Evolutionary conservation across 1,140 invertebrate species (phyloP).

Genomic region (Subanguina moxae): DNA sequence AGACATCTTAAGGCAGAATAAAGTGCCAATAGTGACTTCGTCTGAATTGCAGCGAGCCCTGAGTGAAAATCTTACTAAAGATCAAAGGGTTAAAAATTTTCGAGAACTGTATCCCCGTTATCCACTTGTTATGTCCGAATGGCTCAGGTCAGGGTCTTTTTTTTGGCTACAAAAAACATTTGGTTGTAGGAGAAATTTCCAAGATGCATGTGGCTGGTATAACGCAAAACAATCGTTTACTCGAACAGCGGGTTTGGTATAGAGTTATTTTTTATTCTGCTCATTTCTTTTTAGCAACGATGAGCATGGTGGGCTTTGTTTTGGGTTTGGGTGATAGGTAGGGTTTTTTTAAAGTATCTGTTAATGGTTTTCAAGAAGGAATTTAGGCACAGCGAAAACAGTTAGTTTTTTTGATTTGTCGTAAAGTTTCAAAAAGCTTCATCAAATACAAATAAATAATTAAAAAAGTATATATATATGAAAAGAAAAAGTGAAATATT

Average conservation of each 20-base stretch:
- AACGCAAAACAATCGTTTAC: conserved; percentile 77
- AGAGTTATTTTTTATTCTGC: not conserved
- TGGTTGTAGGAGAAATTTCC: conserved; percentile 36
- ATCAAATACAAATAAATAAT: no score
- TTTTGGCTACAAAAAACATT: not conserved
- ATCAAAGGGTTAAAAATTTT: conserved; percentile 26
- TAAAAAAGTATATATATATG: not conserved
- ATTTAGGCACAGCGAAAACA: conserved; percentile 86
- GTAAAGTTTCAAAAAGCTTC: no score
- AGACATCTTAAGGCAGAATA: conserved; percentile 12
- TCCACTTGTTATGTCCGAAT: conserved; percentile 57
- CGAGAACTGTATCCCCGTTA: conserved; percentile 22
- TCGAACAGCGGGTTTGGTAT: conserved; percentile 65
- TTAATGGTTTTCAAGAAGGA: no score
- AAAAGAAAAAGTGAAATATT: no score
- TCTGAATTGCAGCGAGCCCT: conserved; percentile 3
- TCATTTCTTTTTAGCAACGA: conserved; percentile 72
- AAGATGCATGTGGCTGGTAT: conserved; percentile 60
- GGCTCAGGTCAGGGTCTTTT: conserved; percentile 66
- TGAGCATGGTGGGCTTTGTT: conserved; percentile 97
- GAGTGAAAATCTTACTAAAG: conserved; percentile 1
- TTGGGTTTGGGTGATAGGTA: conserved; percentile 82
- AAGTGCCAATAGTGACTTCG: conserved; percentile 43
- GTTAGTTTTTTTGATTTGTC: conserved; percentile 59
- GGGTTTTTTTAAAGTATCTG: no score